Base-by-base conservation (phyloP, 2,888 invertebrate genomes). In the Lasius fuliginosus region DNA sequence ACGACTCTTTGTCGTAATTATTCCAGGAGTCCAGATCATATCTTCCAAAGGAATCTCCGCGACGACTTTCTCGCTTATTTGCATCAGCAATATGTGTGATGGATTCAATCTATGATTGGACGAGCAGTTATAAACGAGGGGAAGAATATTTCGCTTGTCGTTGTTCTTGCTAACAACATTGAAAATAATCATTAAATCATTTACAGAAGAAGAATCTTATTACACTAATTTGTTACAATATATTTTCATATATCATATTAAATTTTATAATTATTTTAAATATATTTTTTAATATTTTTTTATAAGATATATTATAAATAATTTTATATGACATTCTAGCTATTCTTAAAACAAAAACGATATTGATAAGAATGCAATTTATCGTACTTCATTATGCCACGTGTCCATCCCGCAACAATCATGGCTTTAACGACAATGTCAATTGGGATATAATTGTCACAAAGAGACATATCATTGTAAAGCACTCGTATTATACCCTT, bases 401-500 rank as follows among this genome's bases (percentile, higher is more conserved):
- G 96, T 75, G 97, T 95, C 97, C 98, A 98, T 0, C 96, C 96
- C 0, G 97, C 96, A 0, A 96, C 95, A 8, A 98, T 96, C 93
- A 98, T 96, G 56, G 96, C 96, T 93, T 97, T 98, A 58, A 97
- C 97, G 0, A 97, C 97, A 0, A 97, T 92, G 92, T 99, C 99
- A 0, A 98, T 98, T 0, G 99, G 98, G 71, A 98, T 96, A 84
- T 97, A 97, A 94, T 99, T 98, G 0, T 97, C 96, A 4, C 96
- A 95, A 0, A 96, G 94, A 1, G 96, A 94, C 0, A 96, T 95
- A 82, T 97, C 96, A 0, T 96, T 96, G 89, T 96, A 96, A 88
- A 97, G 92, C 6, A 97, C 96, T 12, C 98, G 96, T 90, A 98
- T 94, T 4, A 98, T 96, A 15, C 98, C 98, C 95, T 97, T 97